A percentile compares a stretch with the other conserved stretches of the same genome.
These are phyloP conservation scores for Micrasema minimum DNA, from an alignment of 1,140 invertebrate genomes.

Conservation along the genomic window DNA sequence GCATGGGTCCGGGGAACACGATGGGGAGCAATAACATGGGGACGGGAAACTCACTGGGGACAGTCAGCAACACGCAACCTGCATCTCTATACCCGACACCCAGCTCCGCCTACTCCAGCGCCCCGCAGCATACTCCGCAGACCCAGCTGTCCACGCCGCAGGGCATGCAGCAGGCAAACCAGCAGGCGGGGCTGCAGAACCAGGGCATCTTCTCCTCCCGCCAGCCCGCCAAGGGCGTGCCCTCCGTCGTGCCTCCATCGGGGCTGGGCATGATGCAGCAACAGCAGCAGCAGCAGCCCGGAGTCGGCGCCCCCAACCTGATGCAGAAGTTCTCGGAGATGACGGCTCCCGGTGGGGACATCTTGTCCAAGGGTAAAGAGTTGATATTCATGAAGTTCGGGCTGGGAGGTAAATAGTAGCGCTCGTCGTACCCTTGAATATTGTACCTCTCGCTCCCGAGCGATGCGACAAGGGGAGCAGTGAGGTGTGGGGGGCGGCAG, in stretches of 20 bases:
- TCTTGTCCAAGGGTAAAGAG: constrained; percentile 90
- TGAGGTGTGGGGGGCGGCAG: constrained; percentile 27
- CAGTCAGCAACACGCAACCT: constrained; percentile 23
- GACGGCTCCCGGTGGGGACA: constrained; percentile 82
- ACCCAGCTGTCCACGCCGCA: constrained; percentile 39
- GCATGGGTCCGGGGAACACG: constrained; percentile 7
- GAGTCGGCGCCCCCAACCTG: constrained; percentile 72
- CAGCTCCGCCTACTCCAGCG: constrained; percentile 27
- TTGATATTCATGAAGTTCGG: constrained; percentile 92
- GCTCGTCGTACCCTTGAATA: constrained; percentile 42
- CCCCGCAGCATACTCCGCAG: constrained; percentile 57
- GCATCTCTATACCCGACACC: constrained; percentile 26
- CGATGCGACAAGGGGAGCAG: constrained; percentile 31
- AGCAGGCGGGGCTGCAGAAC: constrained; percentile 51
- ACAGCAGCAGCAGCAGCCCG: constrained; percentile 59
- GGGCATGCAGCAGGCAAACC: constrained; percentile 35
- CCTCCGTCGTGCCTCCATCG: constrained; percentile 68
- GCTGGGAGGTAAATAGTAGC: constrained; percentile 80
- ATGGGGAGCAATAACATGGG: constrained; percentile 55
- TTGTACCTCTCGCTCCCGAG: constrained; percentile 32
- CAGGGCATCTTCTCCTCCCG: constrained; percentile 55
- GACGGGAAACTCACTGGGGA: constrained; percentile 61
- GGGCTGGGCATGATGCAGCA: constrained; percentile 59
- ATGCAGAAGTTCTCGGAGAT: constrained; percentile 87
- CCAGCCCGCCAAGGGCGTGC: constrained; percentile 65